Evolutionary conservation across 2,888 invertebrate species (phyloP).

Genomic region (Callyntrura sp.): DNA sequence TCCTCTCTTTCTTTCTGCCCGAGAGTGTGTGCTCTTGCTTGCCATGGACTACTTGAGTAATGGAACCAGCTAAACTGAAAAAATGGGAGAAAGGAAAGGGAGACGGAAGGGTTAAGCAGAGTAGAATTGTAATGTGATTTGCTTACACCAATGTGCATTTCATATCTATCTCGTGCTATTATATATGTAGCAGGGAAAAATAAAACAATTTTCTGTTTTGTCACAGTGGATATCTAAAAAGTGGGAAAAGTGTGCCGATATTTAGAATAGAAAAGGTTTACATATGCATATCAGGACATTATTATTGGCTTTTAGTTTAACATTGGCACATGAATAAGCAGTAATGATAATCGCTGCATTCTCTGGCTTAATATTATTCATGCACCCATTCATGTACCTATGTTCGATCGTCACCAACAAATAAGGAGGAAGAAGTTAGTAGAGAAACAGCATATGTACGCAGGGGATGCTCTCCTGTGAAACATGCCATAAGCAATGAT

Average conservation of each 20-base stretch:
- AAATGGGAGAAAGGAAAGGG: conserved; percentile 1
- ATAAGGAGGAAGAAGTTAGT: conserved; percentile 17
- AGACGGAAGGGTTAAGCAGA: background rate
- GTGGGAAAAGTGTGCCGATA: background rate
- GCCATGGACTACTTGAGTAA: background rate
- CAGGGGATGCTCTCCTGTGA: too few relatives aligned
- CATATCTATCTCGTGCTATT: background rate
- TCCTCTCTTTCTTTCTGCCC: conserved; percentile 40
- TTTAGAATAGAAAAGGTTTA: background rate
- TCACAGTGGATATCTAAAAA: background rate
- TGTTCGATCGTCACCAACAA: conserved; percentile 47
- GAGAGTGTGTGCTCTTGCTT: conserved; percentile 16
- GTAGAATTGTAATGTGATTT: conserved; percentile 37
- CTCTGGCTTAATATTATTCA: conserved; percentile 63
- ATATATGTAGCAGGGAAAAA: conserved; percentile 2
- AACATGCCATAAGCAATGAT: too few relatives aligned
- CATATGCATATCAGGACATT: background rate
- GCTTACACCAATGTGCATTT: conserved; percentile 4
- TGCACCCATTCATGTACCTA: conserved; percentile 58
- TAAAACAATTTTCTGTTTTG: conserved; percentile 2
- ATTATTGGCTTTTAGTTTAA: conserved; percentile 42
- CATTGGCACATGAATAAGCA: conserved; percentile 62
- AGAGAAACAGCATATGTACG: too few relatives aligned
- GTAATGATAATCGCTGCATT: conserved; percentile 58
- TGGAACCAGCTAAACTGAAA: background rate